Evolutionary conservation across 2,113 vertebrate species (phyloP), one percentile per base, ranked within the genome.

Genomic region (Neolamprologus ventralis): DNA sequence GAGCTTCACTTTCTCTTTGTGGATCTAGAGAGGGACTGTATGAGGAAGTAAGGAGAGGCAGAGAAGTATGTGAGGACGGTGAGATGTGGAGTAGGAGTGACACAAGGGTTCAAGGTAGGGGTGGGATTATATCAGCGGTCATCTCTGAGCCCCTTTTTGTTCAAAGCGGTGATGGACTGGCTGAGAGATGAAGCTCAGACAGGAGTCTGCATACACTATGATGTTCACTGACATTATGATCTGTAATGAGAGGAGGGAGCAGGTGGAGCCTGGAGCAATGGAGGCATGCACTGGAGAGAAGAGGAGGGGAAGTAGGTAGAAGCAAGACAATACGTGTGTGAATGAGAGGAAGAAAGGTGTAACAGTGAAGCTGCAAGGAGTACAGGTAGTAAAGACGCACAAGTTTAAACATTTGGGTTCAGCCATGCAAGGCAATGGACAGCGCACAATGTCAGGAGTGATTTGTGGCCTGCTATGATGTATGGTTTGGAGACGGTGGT

Each of bases 161-260:
- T 11, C 3, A 1, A 42, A 45, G 68, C 9, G 2, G 21, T 45
- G 13, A 45, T 26, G 40, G 40, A 73, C 0, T 26, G 0, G 21
- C 13, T 73, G 40, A 45, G 21, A 45, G 5, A 73, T 73, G 40
- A 73, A 65, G 13, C 8, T 73, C 4, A 45, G 37, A 2, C 4
- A 26, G 65, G 21, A 71, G 21, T 71, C 65, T 71, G 37, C 37
- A 23, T 71, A 16, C 37, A 42, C 21, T 23, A 45, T 71, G 37
- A 45, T 73, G 21, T 73, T 73, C 40, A 10, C 40, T 10, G 68
- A 73, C 21, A 45, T 26, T 73, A 4, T 45, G 13, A 73, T 45
- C 21, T 73, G 1, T 73, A 73, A 42, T 73, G 21, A 73, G 40
- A 17, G 68, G 40, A 26, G 40, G 68, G 21, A 45, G 13, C 21